phyloP scores from a whole-genome alignment of 2,888 invertebrate species.

The Mystacides longicornis region DNA sequence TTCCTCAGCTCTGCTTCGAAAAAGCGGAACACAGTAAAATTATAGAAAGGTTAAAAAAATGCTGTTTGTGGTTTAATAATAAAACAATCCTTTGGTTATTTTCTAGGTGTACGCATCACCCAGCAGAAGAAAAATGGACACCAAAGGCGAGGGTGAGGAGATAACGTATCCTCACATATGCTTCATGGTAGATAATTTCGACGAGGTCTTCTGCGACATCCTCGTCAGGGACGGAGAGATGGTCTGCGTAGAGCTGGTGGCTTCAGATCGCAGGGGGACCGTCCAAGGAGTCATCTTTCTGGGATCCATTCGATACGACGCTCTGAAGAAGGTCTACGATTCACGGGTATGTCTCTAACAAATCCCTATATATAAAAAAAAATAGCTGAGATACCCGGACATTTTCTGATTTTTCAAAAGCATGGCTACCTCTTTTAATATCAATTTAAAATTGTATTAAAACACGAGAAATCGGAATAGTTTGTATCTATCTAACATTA shows the following conservation, averaged over 20 bases:
- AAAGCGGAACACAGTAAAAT: too few species aligned
- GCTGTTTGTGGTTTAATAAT: too few species aligned
- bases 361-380: too few species aligned
- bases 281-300: conserved; percentile 93
- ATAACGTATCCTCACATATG: conserved; percentile 99
- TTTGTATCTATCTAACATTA: too few species aligned
- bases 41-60: too few species aligned
- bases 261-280: conserved; percentile 76
- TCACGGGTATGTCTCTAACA: conserved; percentile 73
- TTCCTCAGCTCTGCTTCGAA: too few species aligned
- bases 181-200: conserved; percentile 99
- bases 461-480: too few species aligned
- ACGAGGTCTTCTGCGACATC: conserved; percentile 96
- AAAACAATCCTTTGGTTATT: background rate
- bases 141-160: conserved; percentile 96
- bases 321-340: conserved; percentile 93
- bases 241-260: conserved; percentile 97
- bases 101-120: conserved; percentile 89
- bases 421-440: too few species aligned
- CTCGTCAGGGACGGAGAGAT: conserved; percentile 96
- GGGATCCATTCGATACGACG: conserved; percentile 96
- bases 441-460: too few species aligned
- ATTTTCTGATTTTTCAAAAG: too few species aligned
- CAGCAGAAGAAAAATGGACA: conserved; percentile 93
- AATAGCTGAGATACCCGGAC: too few species aligned